Percentiles rank a stretch among this genome's conserved stretches.
phyloP scores from a whole-genome alignment of 2,113 vertebrate genomes.

The Gyps fulvus region DNA sequence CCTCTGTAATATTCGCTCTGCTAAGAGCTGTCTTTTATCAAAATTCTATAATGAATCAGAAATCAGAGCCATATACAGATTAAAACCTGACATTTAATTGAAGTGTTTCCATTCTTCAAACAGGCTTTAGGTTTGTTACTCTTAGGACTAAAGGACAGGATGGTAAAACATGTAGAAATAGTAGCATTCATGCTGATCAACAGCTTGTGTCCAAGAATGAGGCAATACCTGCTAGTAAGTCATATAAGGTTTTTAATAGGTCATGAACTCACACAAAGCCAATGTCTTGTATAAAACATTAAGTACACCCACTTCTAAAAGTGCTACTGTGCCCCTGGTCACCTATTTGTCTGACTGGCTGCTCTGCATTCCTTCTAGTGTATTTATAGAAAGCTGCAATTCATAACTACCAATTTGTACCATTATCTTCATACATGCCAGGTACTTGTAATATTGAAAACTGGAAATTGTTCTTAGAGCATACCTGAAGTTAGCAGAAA shows the following conservation, averaged over 20 bases:
- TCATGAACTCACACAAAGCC: background rate
- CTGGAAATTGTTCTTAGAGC: background rate
- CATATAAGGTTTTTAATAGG: background rate
- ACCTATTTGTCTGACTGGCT: background rate
- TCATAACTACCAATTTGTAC: background rate
- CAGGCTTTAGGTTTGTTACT: background rate
- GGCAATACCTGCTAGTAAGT: background rate
- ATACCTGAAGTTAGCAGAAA: background rate
- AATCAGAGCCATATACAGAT: background rate
- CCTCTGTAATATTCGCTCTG: background rate
- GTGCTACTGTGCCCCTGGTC: background rate
- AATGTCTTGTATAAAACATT: background rate
- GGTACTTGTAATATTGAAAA: background rate
- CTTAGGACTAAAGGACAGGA: background rate
- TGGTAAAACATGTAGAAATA: background rate
- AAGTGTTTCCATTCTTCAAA: background rate
- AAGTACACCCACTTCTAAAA: background rate
- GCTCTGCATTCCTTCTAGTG: background rate
- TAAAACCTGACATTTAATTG: background rate
- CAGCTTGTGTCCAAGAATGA: background rate
- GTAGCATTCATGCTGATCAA: background rate
- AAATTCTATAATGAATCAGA: background rate
- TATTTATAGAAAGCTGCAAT: constrained; percentile 23
- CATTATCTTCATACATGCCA: background rate
- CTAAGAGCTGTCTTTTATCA: background rate